Base-by-base conservation (phyloP, 1,140 invertebrate genomes). In the Epicauta chinensis region DNA sequence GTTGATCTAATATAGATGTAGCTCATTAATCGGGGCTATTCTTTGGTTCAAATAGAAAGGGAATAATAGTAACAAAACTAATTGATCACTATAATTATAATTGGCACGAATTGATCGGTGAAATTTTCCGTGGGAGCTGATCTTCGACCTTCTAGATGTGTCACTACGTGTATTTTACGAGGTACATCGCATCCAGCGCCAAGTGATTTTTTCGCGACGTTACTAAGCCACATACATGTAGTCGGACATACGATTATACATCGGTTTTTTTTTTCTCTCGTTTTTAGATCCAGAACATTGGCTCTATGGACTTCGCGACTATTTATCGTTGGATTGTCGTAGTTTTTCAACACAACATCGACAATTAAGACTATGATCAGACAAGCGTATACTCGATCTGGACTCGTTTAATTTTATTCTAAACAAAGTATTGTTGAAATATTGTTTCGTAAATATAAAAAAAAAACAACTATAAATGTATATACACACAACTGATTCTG, bases 401-500 rank as follows among this genome's bases (percentile, higher is more conserved):
- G 44, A 40, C 29, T 23, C 7, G n/a, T 23, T 23, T 2, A 23
- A 23, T 23, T 23, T 23, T 23, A 23, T n/a, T n/a, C n/a, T n/a
- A 2, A 23, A 7, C 23, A 23, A n/a, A n/a, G 4, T 23, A 23
- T 23, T 23, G 7, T 23, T 23, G 1, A 0, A 23, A 23, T 23
- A 23, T 23, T 23, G 4, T 23, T 23, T 2, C 1, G 23, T 3
- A 2, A 7, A 23, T 23, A 7, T n/a, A n/a, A n/a, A n/a, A n/a
- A n/a, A n/a, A n/a, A n/a, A n/a, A n/a, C n/a, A n/a, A n/a, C n/a
- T n/a, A n/a, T n/a, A n/a, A n/a, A n/a, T n/a, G n/a, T n/a, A n/a
- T n/a, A n/a, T n/a, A n/a, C n/a, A n/a, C n/a, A 49, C 60, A 62
- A 57, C 60, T 62, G 60, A 62, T 57, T 57, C 60, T 62, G 60